Base-by-base conservation (phyloP, 64 coral and sea anemone genomes). In the Stichodactyla helianthus region DNA sequence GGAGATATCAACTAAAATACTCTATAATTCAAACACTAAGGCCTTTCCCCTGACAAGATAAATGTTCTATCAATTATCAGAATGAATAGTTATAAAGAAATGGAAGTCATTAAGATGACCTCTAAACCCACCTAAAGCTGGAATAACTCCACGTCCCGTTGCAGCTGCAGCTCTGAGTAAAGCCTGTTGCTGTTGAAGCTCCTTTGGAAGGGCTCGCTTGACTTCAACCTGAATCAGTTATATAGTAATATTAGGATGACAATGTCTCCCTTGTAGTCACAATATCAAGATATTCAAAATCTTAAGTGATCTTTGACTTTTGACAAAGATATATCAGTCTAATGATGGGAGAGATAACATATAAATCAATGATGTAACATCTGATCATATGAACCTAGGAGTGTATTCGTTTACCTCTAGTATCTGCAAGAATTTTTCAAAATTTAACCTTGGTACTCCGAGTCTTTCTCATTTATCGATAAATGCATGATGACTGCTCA, bases 161-260 rank as follows among this genome's bases (percentile, higher is more conserved):
- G 63, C 63, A 23, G 87, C 93, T 18, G 88, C 93, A 84, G 94
- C 94, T 58, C 90, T 74, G 16, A 95, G 54, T 0, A 86, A 87
- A 63, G 94, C 94, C 54, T 95, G 94, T 53, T 95, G 94, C 26
- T 95, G 94, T 67, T 95, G 94, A 6, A 95, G 83, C 53, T 95
- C 94, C 53, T 95, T 95, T 0, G 94, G 94, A 79, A 95, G 85
- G 64, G 94, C 94, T 87, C 94, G 65, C 52, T 95, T 95, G 44
- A 95, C 94, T 85, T 95, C 94, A 89, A 95, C 94, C 90, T 95
- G 51, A 86, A 70, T 65, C 44, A 52, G 35, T 50, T 28, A 61
- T 6, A 20, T 18, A 55, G 4, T 31, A 57, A 54, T 15, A 54
- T 59, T 20, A 57, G 82, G 7, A 1, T 15, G 11, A 12, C 16